Evolutionary conservation across 1,140 invertebrate genomes (phyloP), one percentile per base, ranked within the genome.

Genomic region (Diabrotica virgifera): DNA sequence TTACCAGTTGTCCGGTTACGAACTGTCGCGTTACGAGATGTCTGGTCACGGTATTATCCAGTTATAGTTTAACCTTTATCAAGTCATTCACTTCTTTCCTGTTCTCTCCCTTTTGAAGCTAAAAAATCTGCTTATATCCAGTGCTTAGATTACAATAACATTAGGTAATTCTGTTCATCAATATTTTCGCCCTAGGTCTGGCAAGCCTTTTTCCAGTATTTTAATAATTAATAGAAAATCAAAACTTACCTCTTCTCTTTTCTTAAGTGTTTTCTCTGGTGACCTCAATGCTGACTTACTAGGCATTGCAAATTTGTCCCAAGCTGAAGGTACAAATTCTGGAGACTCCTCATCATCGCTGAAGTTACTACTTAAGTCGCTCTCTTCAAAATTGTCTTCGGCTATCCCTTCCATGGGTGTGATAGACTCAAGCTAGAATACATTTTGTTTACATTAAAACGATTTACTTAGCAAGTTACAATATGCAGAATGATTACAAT

Each of bases 321-420:
- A 86, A 36, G 82, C 84, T 11, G 84, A 85, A 3, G 84, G 84
- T 59, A 85, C 81, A 75, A 85, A 86, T 77, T 85, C 84, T 59
- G 82, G 80, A 72, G 83, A 83, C 72, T 84, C 84, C 70, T 85
- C 85, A 60, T 84, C 83, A 54, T 84, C 85, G 62, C 83, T 83
- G 36, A 72, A 76, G 13, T 75, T 79, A 63, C 70, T 75, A 59
- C 74, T 78, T 8, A 70, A 62, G 35, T 68, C 66, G 56, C 66
- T 72, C 35, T 70, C 70, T 64, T 76, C 75, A n/a, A 58, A 65
- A 52, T 36, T 59, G 52, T 74, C 72, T 66, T 77, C 74, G 24
- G 70, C 59, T 35, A 75, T 76, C 55, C 67, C 72, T 52, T 74
- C 68, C 70, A 73, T 65, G 8, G 70, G 71, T 52, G 68, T 62